These are phyloP conservation scores for Apamea sordens DNA, from an alignment of 2,888 invertebrate genomes.

Conservation along the genomic window DNA sequence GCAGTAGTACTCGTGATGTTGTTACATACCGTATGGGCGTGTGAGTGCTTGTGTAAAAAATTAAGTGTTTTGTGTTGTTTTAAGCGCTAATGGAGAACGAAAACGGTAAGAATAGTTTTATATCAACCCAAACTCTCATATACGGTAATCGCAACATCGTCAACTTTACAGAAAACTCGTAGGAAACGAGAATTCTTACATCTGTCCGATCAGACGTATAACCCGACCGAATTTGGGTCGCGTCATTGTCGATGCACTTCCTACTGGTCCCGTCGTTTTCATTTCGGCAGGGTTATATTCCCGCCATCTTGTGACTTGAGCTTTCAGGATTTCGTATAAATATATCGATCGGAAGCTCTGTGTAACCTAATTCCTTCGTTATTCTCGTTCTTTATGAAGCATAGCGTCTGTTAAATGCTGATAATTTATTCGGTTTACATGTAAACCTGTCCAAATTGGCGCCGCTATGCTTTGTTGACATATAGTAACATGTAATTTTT, in stretches of 20 bases:
- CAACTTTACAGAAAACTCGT: constrained; percentile 80
- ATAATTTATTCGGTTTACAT: constrained; percentile 51
- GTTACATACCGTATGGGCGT: constrained; percentile 89
- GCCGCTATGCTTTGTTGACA: constrained; percentile 81
- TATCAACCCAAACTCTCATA: constrained; percentile 67
- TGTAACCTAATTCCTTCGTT: constrained; percentile 82
- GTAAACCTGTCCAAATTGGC: constrained; percentile 51
- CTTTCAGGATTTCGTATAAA: constrained; percentile 88
- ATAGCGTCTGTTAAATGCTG: constrained; percentile 62
- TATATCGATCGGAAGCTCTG: constrained; percentile 87
- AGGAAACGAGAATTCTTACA: constrained; percentile 86
- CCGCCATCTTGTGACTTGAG: constrained; percentile 89
- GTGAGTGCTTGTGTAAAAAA: constrained; percentile 89
- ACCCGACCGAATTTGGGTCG: constrained; percentile 84
- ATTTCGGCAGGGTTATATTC: constrained; percentile 81
- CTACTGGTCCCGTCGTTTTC: constrained; percentile 73
- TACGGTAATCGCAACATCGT: constrained; percentile 70
- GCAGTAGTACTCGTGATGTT: constrained; percentile 89
- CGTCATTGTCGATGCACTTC: constrained; percentile 75
- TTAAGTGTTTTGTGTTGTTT: constrained; percentile 88
- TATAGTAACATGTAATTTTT: constrained; percentile 61
- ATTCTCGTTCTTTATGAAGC: constrained; percentile 71
- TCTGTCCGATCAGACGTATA: constrained; percentile 87
- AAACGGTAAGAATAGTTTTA: constrained; percentile 84
- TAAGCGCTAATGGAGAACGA: constrained; percentile 82